Conservation (phyloP, 1,140 invertebrate species). For the Bombus turneri region DNA sequence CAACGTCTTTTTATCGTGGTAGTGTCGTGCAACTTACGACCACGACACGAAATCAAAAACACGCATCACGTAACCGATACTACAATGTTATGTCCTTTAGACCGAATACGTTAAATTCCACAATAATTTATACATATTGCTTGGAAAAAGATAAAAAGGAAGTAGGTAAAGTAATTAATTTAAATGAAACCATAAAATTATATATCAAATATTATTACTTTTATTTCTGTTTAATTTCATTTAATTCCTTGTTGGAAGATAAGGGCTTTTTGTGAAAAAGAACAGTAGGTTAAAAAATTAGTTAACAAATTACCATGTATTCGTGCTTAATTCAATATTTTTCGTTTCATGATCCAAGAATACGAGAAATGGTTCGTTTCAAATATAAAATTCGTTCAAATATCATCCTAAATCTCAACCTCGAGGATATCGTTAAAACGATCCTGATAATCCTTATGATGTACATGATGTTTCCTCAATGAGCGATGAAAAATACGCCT, state of each 20-base stretch:
- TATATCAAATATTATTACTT: not conserved
- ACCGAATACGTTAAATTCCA: no score
- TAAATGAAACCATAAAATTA: not conserved
- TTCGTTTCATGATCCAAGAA: not conserved
- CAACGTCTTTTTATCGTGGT: constrained; percentile 14
- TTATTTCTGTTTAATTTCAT: not conserved
- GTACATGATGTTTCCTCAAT: constrained; percentile 44
- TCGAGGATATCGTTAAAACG: not conserved
- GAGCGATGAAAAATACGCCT: constrained; percentile 38
- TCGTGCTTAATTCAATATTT: not conserved
- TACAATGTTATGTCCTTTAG: not conserved
- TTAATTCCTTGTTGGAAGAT: no score
- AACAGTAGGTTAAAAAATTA: not conserved
- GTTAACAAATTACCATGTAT: constrained; percentile 1
- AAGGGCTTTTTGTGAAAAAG: not conserved
- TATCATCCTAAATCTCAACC: not conserved
- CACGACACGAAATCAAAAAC: constrained; percentile 24
- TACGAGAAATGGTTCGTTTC: not conserved
- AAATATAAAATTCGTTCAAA: not conserved
- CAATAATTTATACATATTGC: not conserved
- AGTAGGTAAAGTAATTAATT: not conserved
- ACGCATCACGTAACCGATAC: constrained; percentile 12
- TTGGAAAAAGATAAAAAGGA: not conserved
- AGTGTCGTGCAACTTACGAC: constrained; percentile 19
- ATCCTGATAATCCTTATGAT: constrained; percentile 36